phyloP scores from a whole-genome alignment of 2,797 vertebrate genomes.

The Rhinatrema bivittatum region DNA sequence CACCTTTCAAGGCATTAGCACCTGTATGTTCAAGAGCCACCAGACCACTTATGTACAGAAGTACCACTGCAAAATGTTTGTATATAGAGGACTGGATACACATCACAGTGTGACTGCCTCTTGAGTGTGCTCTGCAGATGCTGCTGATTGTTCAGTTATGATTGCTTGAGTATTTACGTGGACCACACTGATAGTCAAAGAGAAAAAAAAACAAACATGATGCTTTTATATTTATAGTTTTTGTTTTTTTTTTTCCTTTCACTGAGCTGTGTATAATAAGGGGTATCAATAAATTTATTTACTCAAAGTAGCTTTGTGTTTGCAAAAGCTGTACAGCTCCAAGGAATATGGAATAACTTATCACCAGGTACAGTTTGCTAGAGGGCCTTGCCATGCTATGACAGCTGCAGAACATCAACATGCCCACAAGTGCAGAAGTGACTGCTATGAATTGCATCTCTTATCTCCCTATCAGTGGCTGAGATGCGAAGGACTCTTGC shows the following conservation, averaged over 20 bases:
- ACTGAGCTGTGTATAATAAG: slow-evolving; percentile 42
- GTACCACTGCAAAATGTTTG: slow-evolving; percentile 31
- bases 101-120: slow-evolving; percentile 26
- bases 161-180: slow-evolving; percentile 39
- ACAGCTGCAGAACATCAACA: no score
- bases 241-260: slow-evolving; percentile 29
- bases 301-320: slow-evolving; percentile 25
- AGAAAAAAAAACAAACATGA: slow-evolving; percentile 13
- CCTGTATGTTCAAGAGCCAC: slow-evolving; percentile 38
- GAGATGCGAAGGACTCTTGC: no score
- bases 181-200: slow-evolving; percentile 38
- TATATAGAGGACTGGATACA: slow-evolving; percentile 29
- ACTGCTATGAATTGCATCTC: no score
- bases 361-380: no score
- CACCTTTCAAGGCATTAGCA: slow-evolving; percentile 6
- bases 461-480: no score
- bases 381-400: no score
- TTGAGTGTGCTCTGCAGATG: slow-evolving; percentile 24
- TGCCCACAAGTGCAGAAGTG: no score
- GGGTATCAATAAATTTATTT: slow-evolving; percentile 56
- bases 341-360: no score
- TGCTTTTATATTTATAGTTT: slow-evolving; percentile 49
- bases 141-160: slow-evolving; percentile 23
- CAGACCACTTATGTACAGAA: slow-evolving; percentile 36
- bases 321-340: no score